These are phyloP conservation scores for Oreochromis tanganicae DNA, from an alignment of 2,113 vertebrate species.

Conservation along the genomic window DNA sequence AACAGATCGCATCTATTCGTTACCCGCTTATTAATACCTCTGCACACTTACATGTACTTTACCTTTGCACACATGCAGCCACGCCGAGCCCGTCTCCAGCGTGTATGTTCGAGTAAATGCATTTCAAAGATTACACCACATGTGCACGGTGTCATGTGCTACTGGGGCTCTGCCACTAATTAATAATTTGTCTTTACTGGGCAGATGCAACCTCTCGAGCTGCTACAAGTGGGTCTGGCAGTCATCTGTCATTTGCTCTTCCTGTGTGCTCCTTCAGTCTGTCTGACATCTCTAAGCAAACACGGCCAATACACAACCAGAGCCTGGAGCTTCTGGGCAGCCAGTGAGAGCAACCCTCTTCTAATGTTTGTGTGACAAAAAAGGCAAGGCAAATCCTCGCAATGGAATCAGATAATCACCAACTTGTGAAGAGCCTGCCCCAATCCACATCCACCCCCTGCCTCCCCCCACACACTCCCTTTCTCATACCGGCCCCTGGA, in stretches of 20 bases:
- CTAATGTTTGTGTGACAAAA: slow-evolving; percentile 88
- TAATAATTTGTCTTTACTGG: slow-evolving; percentile 15
- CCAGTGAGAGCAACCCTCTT: slow-evolving; percentile 71
- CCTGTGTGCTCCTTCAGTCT: slow-evolving; percentile 73
- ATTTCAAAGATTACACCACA: background rate
- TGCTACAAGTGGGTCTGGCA: slow-evolving; percentile 52
- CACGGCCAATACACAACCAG: slow-evolving; percentile 74
- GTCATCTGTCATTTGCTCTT: slow-evolving; percentile 73
- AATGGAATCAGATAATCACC: slow-evolving; percentile 86
- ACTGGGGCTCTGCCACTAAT: background rate
- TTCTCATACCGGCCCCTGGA: slow-evolving; percentile 49
- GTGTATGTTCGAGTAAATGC: rapidly evolving
- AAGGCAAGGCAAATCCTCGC: slow-evolving; percentile 82
- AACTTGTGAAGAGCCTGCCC: slow-evolving; percentile 82
- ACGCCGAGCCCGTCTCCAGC: background rate
- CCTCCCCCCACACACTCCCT: background rate
- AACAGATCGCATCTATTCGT: background rate
- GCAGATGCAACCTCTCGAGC: background rate
- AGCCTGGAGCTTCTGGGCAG: slow-evolving; percentile 57
- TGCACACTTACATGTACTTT: background rate
- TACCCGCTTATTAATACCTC: background rate
- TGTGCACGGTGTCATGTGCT: rapidly evolving
- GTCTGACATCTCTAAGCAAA: slow-evolving; percentile 80
- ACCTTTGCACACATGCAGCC: background rate
- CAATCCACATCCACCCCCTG: slow-evolving; percentile 81